phyloP scores from a whole-genome alignment of 2,797 vertebrate genomes.

The Hemitrygon akajei region DNA sequence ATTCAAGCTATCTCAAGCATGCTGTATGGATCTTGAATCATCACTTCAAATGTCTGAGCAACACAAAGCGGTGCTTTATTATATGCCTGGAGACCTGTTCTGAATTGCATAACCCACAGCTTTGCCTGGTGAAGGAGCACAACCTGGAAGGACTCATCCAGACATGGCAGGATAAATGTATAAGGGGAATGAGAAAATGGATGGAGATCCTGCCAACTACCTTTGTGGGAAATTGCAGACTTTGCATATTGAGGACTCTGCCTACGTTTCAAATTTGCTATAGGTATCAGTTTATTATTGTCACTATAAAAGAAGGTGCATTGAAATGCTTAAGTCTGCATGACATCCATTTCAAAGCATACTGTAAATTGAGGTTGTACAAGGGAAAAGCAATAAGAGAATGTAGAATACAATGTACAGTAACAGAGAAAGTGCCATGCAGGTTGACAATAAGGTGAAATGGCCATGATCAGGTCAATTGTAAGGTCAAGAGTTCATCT shows the following conservation, averaged over 20 bases:
- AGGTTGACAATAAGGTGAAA: no score
- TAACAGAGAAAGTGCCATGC: no score
- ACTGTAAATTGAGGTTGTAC: no score
- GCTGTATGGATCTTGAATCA: neutral
- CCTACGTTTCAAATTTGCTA: neutral
- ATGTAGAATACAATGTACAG: no score
- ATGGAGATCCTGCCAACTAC: neutral
- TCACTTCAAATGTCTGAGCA: neutral
- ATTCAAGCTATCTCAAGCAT: neutral
- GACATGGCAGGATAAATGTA: neutral
- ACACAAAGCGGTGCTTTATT: neutral
- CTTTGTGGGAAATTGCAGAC: neutral
- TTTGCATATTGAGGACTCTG: neutral
- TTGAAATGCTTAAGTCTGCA: no score
- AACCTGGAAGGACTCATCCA: neutral
- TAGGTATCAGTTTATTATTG: no score
- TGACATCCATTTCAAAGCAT: no score
- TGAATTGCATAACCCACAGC: neutral
- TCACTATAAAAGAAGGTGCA: no score
- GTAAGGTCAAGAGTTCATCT: no score
- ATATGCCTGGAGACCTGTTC: neutral
- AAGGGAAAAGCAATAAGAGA: no score
- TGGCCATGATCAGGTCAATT: no score
- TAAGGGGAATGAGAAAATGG: neutral
- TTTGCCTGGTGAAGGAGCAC: neutral